These are phyloP conservation scores for Chalcosyrphus nemorum DNA, from an alignment of 2,888 invertebrate species.

Conservation along the genomic window DNA sequence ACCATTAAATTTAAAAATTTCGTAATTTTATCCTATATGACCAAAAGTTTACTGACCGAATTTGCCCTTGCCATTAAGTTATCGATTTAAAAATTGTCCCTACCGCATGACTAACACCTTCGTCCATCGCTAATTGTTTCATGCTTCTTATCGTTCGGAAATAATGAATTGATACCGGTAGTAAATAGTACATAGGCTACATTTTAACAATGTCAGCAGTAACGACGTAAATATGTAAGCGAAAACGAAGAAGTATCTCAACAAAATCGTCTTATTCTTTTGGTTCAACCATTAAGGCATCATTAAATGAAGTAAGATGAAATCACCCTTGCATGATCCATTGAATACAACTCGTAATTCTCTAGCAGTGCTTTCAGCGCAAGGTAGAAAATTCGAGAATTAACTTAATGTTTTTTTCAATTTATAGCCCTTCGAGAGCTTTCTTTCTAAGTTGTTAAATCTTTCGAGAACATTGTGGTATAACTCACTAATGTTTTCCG, in stretches of 20 bases:
- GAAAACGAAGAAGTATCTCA: background rate
- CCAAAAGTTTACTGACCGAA: background rate
- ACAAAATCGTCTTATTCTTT: background rate
- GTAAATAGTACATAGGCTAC: background rate
- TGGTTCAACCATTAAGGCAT: background rate
- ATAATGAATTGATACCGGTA: no score
- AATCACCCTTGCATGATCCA: background rate
- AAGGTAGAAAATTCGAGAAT: background rate
- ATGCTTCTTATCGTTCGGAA: background rate
- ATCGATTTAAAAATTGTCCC: constrained; percentile 29
- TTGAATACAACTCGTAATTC: background rate
- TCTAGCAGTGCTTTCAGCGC: background rate
- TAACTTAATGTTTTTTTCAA: background rate
- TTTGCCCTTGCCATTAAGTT: constrained; percentile 10
- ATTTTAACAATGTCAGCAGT: background rate
- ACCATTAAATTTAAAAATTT: background rate
- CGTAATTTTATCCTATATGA: background rate
- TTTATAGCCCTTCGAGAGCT: background rate
- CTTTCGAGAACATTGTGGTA: background rate
- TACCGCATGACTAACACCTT: background rate
- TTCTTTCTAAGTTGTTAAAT: background rate
- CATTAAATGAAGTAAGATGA: background rate
- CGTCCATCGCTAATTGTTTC: background rate
- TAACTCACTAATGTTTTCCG: background rate
- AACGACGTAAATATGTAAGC: background rate